Base-by-base conservation (phyloP, 2,888 invertebrate genomes). In the Phrixothrix hirtus region DNA sequence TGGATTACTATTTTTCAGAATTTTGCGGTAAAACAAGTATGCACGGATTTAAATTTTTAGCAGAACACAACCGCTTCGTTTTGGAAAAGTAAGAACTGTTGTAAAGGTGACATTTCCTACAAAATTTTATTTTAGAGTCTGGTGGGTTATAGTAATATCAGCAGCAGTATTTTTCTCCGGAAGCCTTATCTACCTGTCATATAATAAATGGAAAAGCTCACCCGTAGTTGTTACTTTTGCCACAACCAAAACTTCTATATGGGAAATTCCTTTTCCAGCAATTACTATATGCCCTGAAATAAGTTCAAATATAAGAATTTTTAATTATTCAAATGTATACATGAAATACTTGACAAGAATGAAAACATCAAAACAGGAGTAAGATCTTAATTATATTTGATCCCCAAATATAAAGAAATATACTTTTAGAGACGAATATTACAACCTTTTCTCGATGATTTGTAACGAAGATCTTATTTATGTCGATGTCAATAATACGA, bases 141-240 rank as follows among this genome's bases (percentile, higher is more conserved):
- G 85, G 67, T 87, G 87, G 87, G 70, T 83, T 11, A 74, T 81
- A 42, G 57, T 61, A 1, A 55, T 64, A 27, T 17, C 49, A 10
- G 36, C 44, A 2, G 57, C 62, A 2, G 80, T 84, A 57, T 81
- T 82, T 55, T 71, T 75, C 1, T 86, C 86, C 61, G 71, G 78
- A 34, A 77, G 77, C 26, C 73, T 85, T 3, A 86, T 85, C 25
- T 75, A 78, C 50, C 82, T 85, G 67, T 82, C 85, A 3, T 87
- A 83, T 80, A 78, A 80, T 58, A 88, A 87, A 71, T 88, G 87
- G 87, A 81, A 83, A 50, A 80, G 81, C 56, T 85, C 83, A 64
- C 87, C 87, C 0, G 86, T 88, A 0, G 86, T 88, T 62, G 87
- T 88, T 1, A 86, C 84, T 65, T 87, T 87, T 64, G 86, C 85